Conservation (phyloP, 35 echinoderm and acorn worm genomes). For the Amphiura filiformis region DNA sequence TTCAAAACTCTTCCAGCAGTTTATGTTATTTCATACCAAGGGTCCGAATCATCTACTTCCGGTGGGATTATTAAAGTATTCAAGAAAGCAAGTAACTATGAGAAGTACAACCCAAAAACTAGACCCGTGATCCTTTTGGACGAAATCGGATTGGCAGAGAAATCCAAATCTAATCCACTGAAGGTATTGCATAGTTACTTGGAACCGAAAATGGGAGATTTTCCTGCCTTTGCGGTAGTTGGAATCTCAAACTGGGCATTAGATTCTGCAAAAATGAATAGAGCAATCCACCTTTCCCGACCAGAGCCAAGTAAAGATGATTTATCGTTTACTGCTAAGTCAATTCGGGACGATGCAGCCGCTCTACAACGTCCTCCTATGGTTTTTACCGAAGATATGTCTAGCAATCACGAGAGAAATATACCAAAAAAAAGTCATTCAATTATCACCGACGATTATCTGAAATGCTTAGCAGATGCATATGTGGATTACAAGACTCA, state of each 20-base stretch:
- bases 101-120: constrained; percentile 22
- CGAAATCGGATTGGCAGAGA: constrained; percentile 46
- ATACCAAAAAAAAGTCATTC: not conserved
- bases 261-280: constrained; percentile 56
- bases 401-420: not conserved
- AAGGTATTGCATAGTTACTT: constrained; percentile 35
- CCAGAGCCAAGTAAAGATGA: constrained; percentile 25
- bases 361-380: not conserved
- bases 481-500: not conserved
- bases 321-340: constrained; percentile 26
- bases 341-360: constrained; percentile 1
- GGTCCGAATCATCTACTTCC: constrained; percentile 33
- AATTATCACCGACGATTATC: not conserved
- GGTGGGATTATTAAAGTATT: constrained; percentile 50
- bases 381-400: no score
- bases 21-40: constrained; percentile 39
- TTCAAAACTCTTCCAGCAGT: constrained; percentile 35
- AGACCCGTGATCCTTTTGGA: constrained; percentile 40
- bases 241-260: constrained; percentile 61
- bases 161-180: constrained; percentile 22
- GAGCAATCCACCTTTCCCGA: constrained; percentile 41
- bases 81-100: constrained; percentile 32
- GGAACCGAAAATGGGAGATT: constrained; percentile 14
- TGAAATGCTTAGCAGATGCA: constrained; percentile 18
- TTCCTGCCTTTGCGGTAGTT: constrained; percentile 35